A percentile compares a stretch with the other conserved stretches of the same genome.
phyloP scores from a whole-genome alignment of 2,888 invertebrate species.

The Lithophane leautieri region DNA sequence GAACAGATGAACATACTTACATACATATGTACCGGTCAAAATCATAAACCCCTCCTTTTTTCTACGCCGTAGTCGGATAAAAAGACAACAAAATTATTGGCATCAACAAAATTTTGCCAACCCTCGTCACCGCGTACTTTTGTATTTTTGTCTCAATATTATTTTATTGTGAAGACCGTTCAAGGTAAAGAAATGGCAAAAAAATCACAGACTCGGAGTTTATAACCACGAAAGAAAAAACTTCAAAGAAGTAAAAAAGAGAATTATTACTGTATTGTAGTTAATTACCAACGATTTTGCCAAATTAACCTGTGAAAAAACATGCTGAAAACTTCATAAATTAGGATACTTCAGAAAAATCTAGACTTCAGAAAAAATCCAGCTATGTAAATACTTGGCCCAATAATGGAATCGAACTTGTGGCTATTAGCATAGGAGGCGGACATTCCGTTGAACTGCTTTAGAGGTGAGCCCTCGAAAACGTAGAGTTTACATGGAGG shows the following conservation, averaged over 20 bases:
- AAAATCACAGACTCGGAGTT: neutral
- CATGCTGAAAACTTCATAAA: neutral
- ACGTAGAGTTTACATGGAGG: constrained; percentile 14
- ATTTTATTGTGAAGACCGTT: neutral
- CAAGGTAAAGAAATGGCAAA: neutral
- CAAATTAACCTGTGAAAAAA: neutral
- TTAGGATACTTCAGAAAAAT: neutral
- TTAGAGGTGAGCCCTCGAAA: constrained; percentile 13
- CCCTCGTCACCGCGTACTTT: constrained; percentile 24
- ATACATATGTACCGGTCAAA: too few relatives aligned
- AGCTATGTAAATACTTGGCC: constrained; percentile 36
- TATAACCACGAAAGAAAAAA: neutral
- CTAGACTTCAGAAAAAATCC: neutral
- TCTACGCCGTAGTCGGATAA: too few relatives aligned
- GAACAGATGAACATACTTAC: too few relatives aligned
- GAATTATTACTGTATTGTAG: neutral
- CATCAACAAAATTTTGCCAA: constrained; percentile 12
- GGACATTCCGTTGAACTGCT: constrained; percentile 36
- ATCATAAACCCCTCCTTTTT: too few relatives aligned
- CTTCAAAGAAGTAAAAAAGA: neutral
- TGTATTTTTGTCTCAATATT: constrained; percentile 8
- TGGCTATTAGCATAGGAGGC: constrained; percentile 54
- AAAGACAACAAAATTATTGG: neutral
- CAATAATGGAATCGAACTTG: constrained; percentile 30
- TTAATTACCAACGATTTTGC: neutral